Evolutionary conservation across 2,113 vertebrate species (phyloP), one percentile per base, ranked within the genome.

Genomic region (Odobenus rosmarus): DNA sequence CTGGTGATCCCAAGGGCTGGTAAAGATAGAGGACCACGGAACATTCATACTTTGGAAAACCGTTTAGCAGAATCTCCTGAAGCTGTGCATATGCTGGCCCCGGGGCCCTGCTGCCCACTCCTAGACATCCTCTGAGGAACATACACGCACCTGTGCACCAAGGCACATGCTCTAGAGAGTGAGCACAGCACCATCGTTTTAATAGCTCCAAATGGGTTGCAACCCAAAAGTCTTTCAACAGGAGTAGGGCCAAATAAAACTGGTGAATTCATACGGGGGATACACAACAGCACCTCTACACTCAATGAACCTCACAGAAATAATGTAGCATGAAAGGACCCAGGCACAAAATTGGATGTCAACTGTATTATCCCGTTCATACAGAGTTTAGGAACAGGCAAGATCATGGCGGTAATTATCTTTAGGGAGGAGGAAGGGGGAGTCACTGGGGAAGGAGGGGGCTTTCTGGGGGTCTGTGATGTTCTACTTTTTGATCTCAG

Each of bases 131-230:
- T 49, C 24, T 10, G 11, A 3, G 2, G 14, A 49, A 49, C 14
- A 7, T 3, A 23, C 24, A 8, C 0, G 2, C 19, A 10, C 49
- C 9, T 18, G 13, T 36, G 26, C 61, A 1, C 33, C 2, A 1
- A 23, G 15, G 42, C 3, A 1, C 9, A 1, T 1, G 2, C 4
- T 9, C 10, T 0, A 21, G 42, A 7, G 53, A 7, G 42, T 3
- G 10, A 21, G 4, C 5, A 0, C 1, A 5, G 49, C 46, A 6
- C 28, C 16, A 0, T 39, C 0, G 0, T 21, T 26, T 3, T 14
- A 24, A 33, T 4, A 10, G 11, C 64, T 74, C 49, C 36, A 46
- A 13, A 26, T 1, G 8, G 64, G 62, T 33, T 23, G 42, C 21
- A 15, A 26, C 49, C 67, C 11, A 18, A 18, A 3, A 12, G 51